phyloP scores from a whole-genome alignment of 2,797 vertebrate species.

The Phrynocephalus guinanensis region DNA sequence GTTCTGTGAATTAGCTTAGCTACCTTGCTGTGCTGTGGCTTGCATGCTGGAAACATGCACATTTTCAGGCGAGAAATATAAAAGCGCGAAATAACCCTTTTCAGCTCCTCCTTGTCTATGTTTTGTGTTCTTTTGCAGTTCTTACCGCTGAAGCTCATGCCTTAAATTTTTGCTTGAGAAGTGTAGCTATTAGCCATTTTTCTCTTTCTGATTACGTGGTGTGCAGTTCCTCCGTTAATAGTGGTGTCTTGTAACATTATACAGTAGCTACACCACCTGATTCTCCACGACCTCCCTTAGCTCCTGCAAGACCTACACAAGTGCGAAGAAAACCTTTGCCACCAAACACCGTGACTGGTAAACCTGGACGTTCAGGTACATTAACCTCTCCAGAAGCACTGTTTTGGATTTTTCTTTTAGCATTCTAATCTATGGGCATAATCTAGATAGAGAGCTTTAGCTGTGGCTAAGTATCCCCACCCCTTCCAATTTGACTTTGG shows the following conservation, averaged over 20 bases:
- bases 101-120: constrained; percentile 26
- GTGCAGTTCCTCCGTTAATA: constrained; percentile 39
- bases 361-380: constrained; percentile 79
- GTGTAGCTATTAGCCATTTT: not conserved
- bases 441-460: not conserved
- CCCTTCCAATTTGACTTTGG: not conserved
- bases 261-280: constrained; percentile 64
- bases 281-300: constrained; percentile 61
- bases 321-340: constrained; percentile 76
- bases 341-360: constrained; percentile 78
- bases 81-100: constrained; percentile 41
- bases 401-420: not conserved
- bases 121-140: constrained; percentile 38
- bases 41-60: not conserved
- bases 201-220: constrained; percentile 43
- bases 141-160: constrained; percentile 37
- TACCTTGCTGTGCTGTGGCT: constrained; percentile 18
- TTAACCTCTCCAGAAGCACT: constrained; percentile 16
- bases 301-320: constrained; percentile 70
- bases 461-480: not conserved
- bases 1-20: constrained; percentile 1
- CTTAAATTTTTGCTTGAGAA: constrained; percentile 40
- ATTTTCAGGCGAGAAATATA: constrained; percentile 41
- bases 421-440: not conserved
- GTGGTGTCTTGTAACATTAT: constrained; percentile 60